Base-by-base conservation (phyloP, 2,797 vertebrate species). In the Coregonus suidteri region DNA sequence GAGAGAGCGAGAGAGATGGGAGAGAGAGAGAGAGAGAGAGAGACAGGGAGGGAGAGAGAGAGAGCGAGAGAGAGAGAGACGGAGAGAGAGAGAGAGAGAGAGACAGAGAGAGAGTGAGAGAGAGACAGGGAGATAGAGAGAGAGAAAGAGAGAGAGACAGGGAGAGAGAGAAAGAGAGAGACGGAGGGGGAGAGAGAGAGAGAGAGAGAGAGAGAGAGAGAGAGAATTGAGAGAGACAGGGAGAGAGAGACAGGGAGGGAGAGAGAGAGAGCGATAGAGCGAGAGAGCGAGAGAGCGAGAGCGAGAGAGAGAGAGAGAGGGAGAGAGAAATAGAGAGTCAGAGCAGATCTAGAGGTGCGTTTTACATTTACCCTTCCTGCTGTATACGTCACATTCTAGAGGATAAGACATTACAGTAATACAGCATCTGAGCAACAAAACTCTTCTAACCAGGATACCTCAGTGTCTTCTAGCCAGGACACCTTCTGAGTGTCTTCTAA, bases 391-490 rank as follows among this genome's bases (percentile, higher is more conserved):
- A 3, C 59, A 20, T 25, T 20, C 59, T 25, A 20, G 9, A n/a
- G 59, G n/a, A 62, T 25, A 62, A 62, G n/a, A 25, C 59, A 25
- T 62, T 34, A 68, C 66, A 31, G 66, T 35, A 35, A 18, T 35
- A 35, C 13, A 35, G 30, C 15, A 68, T 37, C 15, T 68, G 66
- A 31, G 66, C 2, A 66, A 30, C 30, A 35, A 68, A 68, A 68
- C 66, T 31, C 2, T 72, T 64, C 37, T 83, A 77, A 73, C 83
- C 52, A 54, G 84, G 62, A 84, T 6, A 41, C 37, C 7, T 6
- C 7, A 7, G 41, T 89, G 83, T 81, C 68, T 72, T 64, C 37
- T 83, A 78, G 74, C 84, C 4, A 54, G 84, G 64, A 84, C 9
- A 11, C 11, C 9, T 47, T 47, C 41, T 47, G 41, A 47, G 41